Evolutionary conservation across 2,797 vertebrate genomes (phyloP).

Genomic region (Margarornis squamiger): DNA sequence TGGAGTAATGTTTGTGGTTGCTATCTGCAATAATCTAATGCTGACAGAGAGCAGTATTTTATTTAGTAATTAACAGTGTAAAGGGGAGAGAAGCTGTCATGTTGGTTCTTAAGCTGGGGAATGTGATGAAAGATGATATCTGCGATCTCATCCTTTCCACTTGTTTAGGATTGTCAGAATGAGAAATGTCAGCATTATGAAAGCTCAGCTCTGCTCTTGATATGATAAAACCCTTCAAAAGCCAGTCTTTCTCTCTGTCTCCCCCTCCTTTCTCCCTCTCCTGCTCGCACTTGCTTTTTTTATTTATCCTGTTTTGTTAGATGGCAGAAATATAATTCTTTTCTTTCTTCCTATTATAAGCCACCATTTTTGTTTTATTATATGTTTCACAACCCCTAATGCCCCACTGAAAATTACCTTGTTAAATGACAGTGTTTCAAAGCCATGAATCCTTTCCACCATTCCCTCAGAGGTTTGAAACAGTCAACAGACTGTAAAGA

Average conservation of each 20-base stretch:
- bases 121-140: conserved; percentile 98
- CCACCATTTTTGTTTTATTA: conserved; percentile 91
- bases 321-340: conserved; percentile 88
- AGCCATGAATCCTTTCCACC: conserved; percentile 89
- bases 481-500: conserved; percentile 99
- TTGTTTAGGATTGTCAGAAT: conserved; percentile 99
- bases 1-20: conserved; percentile 76
- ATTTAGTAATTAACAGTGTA: conserved; percentile 95
- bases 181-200: conserved; percentile 99
- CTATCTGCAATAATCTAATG: conserved; percentile 83
- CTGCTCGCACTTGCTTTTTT: conserved; percentile 84
- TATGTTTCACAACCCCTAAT: conserved; percentile 94
- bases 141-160: conserved; percentile 98
- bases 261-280: conserved; percentile 77
- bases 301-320: conserved; percentile 91
- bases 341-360: conserved; percentile 84
- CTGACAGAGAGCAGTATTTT: conserved; percentile 87
- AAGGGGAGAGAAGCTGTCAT: conserved; percentile 85
- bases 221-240: conserved; percentile 98
- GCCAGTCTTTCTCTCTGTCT: conserved; percentile 78
- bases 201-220: conserved; percentile 96
- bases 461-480: conserved; percentile 97
- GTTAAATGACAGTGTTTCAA: conserved; percentile 96
- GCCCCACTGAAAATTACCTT: conserved; percentile 97
- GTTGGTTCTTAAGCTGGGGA: conserved; percentile 90